Percentiles rank a stretch among this genome's conserved stretches.
phyloP scores from a whole-genome alignment of 2,797 vertebrate species.

The Halcyon leucocephala region DNA sequence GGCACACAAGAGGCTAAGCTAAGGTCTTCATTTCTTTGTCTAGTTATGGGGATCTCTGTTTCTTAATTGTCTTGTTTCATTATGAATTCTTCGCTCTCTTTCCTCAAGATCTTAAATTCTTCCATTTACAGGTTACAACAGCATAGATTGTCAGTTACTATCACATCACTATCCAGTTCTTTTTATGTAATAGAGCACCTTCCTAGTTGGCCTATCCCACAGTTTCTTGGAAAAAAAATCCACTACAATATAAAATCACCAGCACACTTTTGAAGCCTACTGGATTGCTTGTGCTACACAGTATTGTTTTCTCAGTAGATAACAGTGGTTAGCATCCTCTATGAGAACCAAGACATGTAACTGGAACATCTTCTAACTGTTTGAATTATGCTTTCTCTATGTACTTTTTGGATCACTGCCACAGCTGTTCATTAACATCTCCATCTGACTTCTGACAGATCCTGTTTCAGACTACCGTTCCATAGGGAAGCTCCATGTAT shows the following conservation, averaged over 20 bases:
- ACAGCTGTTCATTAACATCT: not conserved
- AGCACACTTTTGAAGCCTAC: not conserved
- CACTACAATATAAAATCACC: not conserved
- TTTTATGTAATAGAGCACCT: not conserved
- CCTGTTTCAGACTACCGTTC: not conserved
- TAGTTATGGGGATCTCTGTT: not conserved
- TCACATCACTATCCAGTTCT: not conserved
- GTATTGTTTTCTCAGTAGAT: not conserved
- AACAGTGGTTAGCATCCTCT: not conserved
- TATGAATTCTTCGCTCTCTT: not conserved
- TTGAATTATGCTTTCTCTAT: not conserved
- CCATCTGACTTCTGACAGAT: not conserved
- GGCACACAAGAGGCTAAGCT: not conserved
- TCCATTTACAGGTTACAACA: not conserved
- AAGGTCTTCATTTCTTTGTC: not conserved
- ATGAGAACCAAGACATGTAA: not conserved
- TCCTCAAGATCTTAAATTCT: not conserved
- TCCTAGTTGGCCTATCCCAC: not conserved
- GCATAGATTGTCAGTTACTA: not conserved
- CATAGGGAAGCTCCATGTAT: not conserved
- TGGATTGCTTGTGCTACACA: not conserved
- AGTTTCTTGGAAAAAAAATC: not conserved
- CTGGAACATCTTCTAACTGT: not conserved
- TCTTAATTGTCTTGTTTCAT: not conserved
- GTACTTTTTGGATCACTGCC: not conserved